phyloP scores from a whole-genome alignment of 2,113 vertebrate genomes.

The Mystacornis crossleyi region DNA sequence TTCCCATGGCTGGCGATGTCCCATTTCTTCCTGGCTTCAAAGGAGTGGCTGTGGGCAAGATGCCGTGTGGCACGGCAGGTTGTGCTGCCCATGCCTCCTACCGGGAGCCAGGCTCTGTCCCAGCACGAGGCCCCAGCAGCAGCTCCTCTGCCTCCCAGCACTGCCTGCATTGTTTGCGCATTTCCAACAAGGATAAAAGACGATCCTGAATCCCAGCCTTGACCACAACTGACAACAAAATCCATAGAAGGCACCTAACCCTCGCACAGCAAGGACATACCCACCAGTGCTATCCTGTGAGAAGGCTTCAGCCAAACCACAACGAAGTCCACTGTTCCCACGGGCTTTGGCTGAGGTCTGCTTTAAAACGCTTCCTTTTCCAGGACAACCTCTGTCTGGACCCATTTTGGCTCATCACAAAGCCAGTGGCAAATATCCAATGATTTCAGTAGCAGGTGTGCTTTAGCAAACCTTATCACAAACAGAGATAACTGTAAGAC shows the following conservation, averaged over 20 bases:
- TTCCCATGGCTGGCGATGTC: not conserved
- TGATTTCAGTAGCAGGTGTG: not conserved
- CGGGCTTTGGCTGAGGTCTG: not conserved
- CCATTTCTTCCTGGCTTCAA: not conserved
- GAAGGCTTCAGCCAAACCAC: not conserved
- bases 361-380: not conserved
- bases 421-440: not conserved
- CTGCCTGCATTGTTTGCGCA: accelerated
- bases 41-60: not conserved
- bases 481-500: not conserved
- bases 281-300: not conserved
- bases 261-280: accelerated
- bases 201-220: not conserved
- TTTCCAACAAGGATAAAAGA: not conserved
- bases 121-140: accelerated
- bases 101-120: not conserved
- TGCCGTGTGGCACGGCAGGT: accelerated
- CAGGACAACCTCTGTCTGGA: not conserved
- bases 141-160: not conserved
- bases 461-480: not conserved
- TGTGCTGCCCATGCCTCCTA: not conserved
- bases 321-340: not conserved
- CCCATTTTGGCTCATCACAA: not conserved
- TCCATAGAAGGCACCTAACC: not conserved
- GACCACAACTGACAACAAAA: not conserved